Evolutionary conservation across 2,888 invertebrate species (phyloP), one percentile per base, ranked within the genome.

Genomic region (Trichogramma evanescens): DNA sequence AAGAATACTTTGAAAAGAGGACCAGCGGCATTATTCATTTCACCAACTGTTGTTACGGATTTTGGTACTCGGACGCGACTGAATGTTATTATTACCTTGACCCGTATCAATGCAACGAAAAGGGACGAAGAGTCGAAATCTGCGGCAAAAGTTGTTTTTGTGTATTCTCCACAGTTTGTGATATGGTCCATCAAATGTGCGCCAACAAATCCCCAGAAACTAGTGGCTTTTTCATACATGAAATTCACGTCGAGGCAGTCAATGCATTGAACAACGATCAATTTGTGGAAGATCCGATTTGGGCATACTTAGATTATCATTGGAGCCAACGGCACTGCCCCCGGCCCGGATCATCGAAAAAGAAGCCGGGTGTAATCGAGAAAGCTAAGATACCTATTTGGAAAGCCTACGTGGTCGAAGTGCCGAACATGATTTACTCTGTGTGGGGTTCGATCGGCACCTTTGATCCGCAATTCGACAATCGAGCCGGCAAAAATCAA

Each of bases 261-360:
- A 66, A 73, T 71, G 39, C 70, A 73, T 45, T 68, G 68, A 51
- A 69, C 0, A 69, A 57, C 48, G 63, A 62, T 3, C 66, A 67
- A 3, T 72, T 72, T 39, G 64, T 69, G 5, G 78, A 78, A 56
- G 78, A 78, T 60, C 73, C 76, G 0, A 73, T 77, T 66, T 78
- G 77, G 78, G 61, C 72, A 4, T 78, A 78, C 51, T 56, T 78
- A 4, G 77, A 78, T 49, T 76, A 71, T 45, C 74, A 77, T 5
- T 77, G 78, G 77, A 71, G 72, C 48, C 72, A 72, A 42, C 58
- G 61, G 8, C 69, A 71, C 52, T 43, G 40, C 4, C 45, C 45
- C 43, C 64, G 61, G 6, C 53, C 51, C 39, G 41, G 52, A 8
- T 10, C 13, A 1, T 56, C 53, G 1, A 13, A 54, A 39, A 57